Conservation (phyloP, 1,140 invertebrate genomes). For the Drosophila virilis region DNA sequence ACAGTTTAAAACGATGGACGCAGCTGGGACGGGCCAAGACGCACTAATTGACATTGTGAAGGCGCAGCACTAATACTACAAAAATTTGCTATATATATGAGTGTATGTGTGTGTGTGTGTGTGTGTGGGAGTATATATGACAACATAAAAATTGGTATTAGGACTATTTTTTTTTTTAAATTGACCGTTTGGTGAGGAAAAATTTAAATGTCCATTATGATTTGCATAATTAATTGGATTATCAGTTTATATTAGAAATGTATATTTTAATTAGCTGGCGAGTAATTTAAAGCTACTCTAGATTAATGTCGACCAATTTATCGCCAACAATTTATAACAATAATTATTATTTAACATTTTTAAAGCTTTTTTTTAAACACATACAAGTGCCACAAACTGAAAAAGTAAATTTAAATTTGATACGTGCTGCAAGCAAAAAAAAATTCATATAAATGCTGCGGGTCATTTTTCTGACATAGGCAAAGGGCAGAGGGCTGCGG, state of each 20-base stretch:
- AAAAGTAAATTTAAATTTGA: constrained; percentile 36
- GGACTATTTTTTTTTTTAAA: constrained; percentile 13
- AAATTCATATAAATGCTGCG: constrained; percentile 54
- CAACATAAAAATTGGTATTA: background rate
- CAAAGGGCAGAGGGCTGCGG: constrained; percentile 58
- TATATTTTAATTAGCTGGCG: constrained; percentile 26
- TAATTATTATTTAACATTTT: background rate
- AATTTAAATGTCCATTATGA: constrained; percentile 51
- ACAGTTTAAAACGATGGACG: constrained; percentile 64
- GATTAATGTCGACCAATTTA: constrained; percentile 28
- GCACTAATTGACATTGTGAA: constrained; percentile 72
- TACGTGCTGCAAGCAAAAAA: background rate
- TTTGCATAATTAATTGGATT: constrained; percentile 62
- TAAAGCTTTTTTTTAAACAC: background rate
- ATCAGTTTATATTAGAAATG: constrained; percentile 49
- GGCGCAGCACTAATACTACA: background rate
- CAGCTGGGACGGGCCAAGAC: constrained; percentile 64
- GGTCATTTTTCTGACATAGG: constrained; percentile 56
- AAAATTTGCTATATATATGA: background rate
- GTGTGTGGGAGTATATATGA: background rate
- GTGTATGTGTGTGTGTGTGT: constrained; percentile 2
- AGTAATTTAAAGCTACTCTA: constrained; percentile 36
- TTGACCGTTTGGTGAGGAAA: constrained; percentile 6
- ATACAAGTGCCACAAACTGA: background rate
- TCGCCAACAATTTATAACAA: constrained; percentile 14